Base-by-base conservation (phyloP, 2,113 vertebrate genomes). In the Callipepla squamata region DNA sequence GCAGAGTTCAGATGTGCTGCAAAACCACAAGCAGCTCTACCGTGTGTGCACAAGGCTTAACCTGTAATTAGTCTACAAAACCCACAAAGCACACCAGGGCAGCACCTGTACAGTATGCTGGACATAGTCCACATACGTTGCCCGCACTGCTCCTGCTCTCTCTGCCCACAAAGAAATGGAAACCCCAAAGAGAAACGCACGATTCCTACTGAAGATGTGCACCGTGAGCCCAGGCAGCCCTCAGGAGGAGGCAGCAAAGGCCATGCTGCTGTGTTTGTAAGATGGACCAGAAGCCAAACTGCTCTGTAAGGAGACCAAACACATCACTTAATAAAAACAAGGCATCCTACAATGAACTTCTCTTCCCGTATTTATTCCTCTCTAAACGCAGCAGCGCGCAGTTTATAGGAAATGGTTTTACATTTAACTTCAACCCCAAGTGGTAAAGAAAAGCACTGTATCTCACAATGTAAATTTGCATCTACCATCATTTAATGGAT, bases 401-500 rank as follows among this genome's bases (percentile, higher is more conserved):
- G 70, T 80, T 92, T 95, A 94, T 81, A 50, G 77, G 40, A 78
- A 90, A 87, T 55, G 82, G 68, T 87, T 97, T 96, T 78, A 93
- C 92, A 74, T 89, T 87, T 92, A 90, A 80, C 78, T 84, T 87
- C 95, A 90, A 80, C 96, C 95, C 95, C 74, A 45, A 96, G 92
- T 78, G 92, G 92, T 95, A 90, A 85, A 91, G 76, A 75, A 63
- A 81, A 51, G 81, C 74, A 79, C 93, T 57, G 94, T 85, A 55
- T 86, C 85, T 85, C 69, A 74, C 66, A 75, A 93, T 8, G 57
- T 89, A 92, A 90, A 83, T 95, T 92, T 95, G 91, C 82, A 91
- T 95, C 90, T 81, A 80, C 95, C 96, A 78, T 62, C 62, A 87
- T 88, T 94, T 95, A 96, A 96, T 76, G 88, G 94, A 93, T 91